Base-by-base conservation (phyloP, 2,888 invertebrate species). In the Antheraea assamensis region DNA sequence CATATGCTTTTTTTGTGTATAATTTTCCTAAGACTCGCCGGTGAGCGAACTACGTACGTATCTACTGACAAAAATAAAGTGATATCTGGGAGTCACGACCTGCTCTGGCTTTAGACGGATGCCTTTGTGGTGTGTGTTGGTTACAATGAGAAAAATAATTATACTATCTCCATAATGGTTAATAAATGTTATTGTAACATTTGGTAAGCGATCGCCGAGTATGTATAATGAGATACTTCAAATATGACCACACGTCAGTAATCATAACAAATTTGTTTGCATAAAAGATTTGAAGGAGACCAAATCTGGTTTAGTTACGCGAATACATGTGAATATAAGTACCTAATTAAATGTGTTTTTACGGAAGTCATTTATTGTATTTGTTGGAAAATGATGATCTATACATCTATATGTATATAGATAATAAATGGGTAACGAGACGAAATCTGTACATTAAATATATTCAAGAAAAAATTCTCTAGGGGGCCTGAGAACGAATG, bases 21-120 rank as follows among this genome's bases (percentile, higher is more conserved):
- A 81, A 81, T 80, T 83, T 85, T 81, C 77, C 76, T 58, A 78
- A 76, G 75, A 72, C 74, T 74, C 73, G 66, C 73, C 74, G 74
- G 74, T 74, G 71, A 71, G 75, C 70, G 74, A 78, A 35, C 35
- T 75, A 76, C 73, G 74, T 78, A 76, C 73, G 74, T 78, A 77
- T 79, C 76, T 72, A 74, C 75, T 77, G 83, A 85, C 84, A 77
- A 83, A 88, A 90, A 89, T 88, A 88, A 83, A 83, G 79, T 77
- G 71, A 72, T 80, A 77, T 76, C 77, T 77, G 77, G 77, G 73
- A 66, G 74, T 72, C 74, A 74, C 76, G 76, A 74, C 75, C 75
- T 75, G 74, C 72, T 78, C 75, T 27, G 77, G 80, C 79, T 81
- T 77, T 80, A 78, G 73, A 72, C 72, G 77, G 75, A 74, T 78